Conservation (phyloP, 2,888 invertebrate genomes). For the Chaitophorus viminalis region DNA sequence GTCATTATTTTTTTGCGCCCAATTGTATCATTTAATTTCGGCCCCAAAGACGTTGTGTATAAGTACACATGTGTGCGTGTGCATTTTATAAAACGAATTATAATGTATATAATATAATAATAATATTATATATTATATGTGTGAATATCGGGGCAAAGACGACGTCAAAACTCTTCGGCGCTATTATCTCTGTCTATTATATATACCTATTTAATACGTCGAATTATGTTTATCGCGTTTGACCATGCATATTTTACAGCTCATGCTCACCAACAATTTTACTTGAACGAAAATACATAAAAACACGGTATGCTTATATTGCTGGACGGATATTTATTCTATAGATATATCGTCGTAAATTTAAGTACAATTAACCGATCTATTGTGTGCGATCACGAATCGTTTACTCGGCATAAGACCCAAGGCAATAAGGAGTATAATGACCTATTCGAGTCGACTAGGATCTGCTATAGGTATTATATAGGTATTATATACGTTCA, state of each 20-base stretch:
- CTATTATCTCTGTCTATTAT: constrained; percentile 4
- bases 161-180: constrained; percentile 1
- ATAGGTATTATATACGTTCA: constrained; percentile 3
- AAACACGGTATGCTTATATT: background rate
- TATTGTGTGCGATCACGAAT: constrained; percentile 50
- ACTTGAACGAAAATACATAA: background rate
- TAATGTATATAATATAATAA: background rate
- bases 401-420: constrained; percentile 42
- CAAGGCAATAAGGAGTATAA: constrained; percentile 36
- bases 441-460: constrained; percentile 10
- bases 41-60: background rate
- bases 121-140: constrained; percentile 25
- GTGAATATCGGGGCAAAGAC: constrained; percentile 15
- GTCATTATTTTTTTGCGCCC: constrained; percentile 59
- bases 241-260: constrained; percentile 17
- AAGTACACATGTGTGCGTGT: background rate
- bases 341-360: background rate
- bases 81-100: constrained; percentile 19
- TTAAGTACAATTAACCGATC: constrained; percentile 51
- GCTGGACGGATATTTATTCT: too few relatives aligned
- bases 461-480: background rate
- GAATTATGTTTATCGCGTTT: constrained; percentile 31
- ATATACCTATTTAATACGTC: background rate
- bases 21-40: constrained; percentile 53
- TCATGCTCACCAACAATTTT: constrained; percentile 23